Base-by-base conservation (phyloP, 2,888 invertebrate species). In the Tillus elongatus region DNA sequence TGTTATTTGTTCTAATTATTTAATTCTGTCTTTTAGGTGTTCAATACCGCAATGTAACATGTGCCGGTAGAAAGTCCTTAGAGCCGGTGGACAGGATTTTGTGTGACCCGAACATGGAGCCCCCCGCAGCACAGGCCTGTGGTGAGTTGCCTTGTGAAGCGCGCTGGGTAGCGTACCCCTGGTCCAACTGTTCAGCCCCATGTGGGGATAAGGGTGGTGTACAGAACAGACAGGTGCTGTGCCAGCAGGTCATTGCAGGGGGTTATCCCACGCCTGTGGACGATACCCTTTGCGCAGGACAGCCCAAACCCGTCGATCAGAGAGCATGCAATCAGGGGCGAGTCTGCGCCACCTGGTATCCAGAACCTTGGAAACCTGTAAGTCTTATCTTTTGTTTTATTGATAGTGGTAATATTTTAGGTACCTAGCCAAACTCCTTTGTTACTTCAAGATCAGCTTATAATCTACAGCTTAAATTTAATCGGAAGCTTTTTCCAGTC, bases 331-430 rank as follows among this genome's bases (percentile, higher is more conserved):
- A 87, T 61, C 72, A 74, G 36, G 79, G 82, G 40, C 72, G 78
- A 15, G 74, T 77, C 14, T 93, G 93, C 57, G 90, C 95, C 0
- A 73, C 75, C 34, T 96, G 91, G 85, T 85, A 87, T 57, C 69
- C 78, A 14, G 90, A 85, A 36, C 84, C 85, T 3, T 97, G 96
- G 96, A 82, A 81, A 59, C 84, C 89, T 49, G 90, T 90, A 67
- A 71, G 76, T 62, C 37, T 14, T 39, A 13, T 32, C 35, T 15
- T 13, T 33, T 42, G 10, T n/a, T 13, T 32, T 32, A 4, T 29
- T n/a, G n/a, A n/a, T n/a, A n/a, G n/a, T n/a, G n/a, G n/a, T n/a
- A n/a, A n/a, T n/a, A n/a, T n/a, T n/a, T n/a, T n/a, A n/a, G n/a
- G n/a, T n/a, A n/a, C n/a, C n/a, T n/a, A n/a, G n/a, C n/a, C n/a